Base-by-base conservation (phyloP, 2,888 invertebrate genomes). In the Cataglyphis cursor region DNA sequence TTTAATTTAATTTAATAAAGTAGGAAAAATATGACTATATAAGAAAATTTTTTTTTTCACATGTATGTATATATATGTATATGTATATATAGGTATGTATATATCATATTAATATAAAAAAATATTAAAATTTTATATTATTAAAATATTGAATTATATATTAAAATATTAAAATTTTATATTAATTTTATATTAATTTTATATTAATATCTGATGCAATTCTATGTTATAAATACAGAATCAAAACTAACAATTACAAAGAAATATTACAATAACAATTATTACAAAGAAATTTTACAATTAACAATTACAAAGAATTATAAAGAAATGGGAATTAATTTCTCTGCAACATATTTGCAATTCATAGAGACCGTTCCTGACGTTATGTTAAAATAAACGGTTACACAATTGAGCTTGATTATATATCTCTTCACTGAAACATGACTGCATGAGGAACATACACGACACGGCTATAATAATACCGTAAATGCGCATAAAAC, bases 341-440 rank as follows among this genome's bases (percentile, higher is more conserved):
- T 51, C 48, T 51, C 48, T 15, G 18, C 48, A n/a, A 18, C n/a
- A n/a, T 8, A 38, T 51, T 35, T 51, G 24, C 44, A 48, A 74
- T 75, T 66, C 28, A 76, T 38, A 21, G n/a, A 44, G 41, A 54
- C 9, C 41, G 28, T 44, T 51, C 31, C 18, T 31, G 54, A 21
- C 18, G 21, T 31, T 41, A 21, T 54, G 28, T 28, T 38, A 15
- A 15, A 78, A 59, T 44, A 12, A 12, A 31, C 44, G 54, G 35
- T 80, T 80, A 41, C 35, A 80, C 59, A 57, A 78, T 59, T 24
- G 57, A 59, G 68, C 41, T 18, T 31, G 57, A 57, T 66, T 51
- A 51, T 65, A 38, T 65, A 78, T 3, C 68, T 78, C 31, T 21
- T 68, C 18, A 18, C 18, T 48, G 75, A 48, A 64, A 66, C 66